phyloP scores from a whole-genome alignment of 1,140 invertebrate genomes.

The Papilio machaon region DNA sequence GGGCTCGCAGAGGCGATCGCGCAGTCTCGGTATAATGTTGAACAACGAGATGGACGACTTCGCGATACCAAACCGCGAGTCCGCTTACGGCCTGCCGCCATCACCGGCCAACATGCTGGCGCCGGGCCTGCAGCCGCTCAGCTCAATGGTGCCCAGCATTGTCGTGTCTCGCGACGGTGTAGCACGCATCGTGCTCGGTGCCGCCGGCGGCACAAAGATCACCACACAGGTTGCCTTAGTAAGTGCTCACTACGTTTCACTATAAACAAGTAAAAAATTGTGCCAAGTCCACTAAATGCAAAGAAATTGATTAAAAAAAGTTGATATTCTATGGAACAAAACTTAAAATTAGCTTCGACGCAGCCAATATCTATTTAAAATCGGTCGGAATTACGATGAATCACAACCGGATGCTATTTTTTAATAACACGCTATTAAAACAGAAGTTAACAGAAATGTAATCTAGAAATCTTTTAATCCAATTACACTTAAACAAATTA shows the following conservation, averaged over 20 bases:
- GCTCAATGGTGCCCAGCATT: slow-evolving; percentile 94
- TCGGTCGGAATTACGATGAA: neutral
- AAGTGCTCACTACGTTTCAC: slow-evolving; percentile 55
- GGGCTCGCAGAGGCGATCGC: slow-evolving; percentile 87
- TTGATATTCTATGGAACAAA: too few relatives aligned
- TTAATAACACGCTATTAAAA: neutral
- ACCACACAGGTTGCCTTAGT: slow-evolving; percentile 90
- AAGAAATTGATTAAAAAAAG: too few relatives aligned
- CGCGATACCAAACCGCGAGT: slow-evolving; percentile 89
- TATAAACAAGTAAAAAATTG: neutral
- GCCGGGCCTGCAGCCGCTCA: slow-evolving; percentile 92
- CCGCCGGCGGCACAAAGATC: slow-evolving; percentile 95
- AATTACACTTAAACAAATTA: too few relatives aligned
- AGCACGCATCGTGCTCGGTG: slow-evolving; percentile 89
- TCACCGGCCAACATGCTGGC: slow-evolving; percentile 91
- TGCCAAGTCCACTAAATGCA: too few relatives aligned
- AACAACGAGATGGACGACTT: slow-evolving; percentile 99
- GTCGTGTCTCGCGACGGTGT: slow-evolving; percentile 86
- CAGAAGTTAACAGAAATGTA: neutral
- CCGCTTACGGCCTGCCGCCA: slow-evolving; percentile 89
- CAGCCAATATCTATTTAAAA: neutral
- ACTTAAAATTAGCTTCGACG: too few relatives aligned
- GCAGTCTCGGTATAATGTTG: slow-evolving; percentile 92
- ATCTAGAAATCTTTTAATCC: neutral
- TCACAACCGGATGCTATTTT: neutral